Conservation (phyloP, 2,113 vertebrate genomes). For the Turdus rufiventris region DNA sequence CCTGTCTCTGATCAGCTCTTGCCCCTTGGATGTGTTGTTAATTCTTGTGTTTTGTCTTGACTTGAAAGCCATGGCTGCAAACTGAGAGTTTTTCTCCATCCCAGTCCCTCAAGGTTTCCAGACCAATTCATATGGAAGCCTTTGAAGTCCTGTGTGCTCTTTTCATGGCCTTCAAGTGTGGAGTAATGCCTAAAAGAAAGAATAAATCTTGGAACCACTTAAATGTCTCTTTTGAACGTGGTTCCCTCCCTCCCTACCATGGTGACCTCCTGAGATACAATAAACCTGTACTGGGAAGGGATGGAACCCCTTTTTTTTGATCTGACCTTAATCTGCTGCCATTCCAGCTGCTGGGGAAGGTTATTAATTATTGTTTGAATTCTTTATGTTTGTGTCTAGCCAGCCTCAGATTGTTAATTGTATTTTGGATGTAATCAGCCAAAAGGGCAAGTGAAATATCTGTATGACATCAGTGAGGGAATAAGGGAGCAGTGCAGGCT, state of each 20-base stretch:
- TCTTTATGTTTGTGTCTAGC: slow-evolving; percentile 15
- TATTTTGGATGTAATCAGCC: slow-evolving; percentile 28
- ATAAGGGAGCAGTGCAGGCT: not conserved
- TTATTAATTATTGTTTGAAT: slow-evolving; percentile 1
- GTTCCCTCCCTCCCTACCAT: not conserved
- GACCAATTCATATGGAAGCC: not conserved
- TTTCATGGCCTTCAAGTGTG: not conserved
- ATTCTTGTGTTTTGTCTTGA: not conserved
- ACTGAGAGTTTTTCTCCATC: not conserved
- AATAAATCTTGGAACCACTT: not conserved
- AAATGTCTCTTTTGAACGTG: not conserved
- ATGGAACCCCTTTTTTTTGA: not conserved
- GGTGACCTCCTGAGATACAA: not conserved
- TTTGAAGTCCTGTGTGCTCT: slow-evolving; percentile 11
- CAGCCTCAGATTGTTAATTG: not conserved
- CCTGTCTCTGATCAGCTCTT: not conserved
- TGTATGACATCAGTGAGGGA: not conserved
- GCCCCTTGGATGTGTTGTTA: not conserved
- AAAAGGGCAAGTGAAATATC: slow-evolving; percentile 15
- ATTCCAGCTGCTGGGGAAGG: not conserved
- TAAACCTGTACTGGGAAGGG: not conserved
- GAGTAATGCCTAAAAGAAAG: not conserved
- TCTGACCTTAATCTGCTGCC: not conserved
- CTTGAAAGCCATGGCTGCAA: not conserved
- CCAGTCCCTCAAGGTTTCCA: not conserved